These are phyloP conservation scores for Anableps anableps DNA, from an alignment of 2,797 vertebrate species.

Conservation along the genomic window DNA sequence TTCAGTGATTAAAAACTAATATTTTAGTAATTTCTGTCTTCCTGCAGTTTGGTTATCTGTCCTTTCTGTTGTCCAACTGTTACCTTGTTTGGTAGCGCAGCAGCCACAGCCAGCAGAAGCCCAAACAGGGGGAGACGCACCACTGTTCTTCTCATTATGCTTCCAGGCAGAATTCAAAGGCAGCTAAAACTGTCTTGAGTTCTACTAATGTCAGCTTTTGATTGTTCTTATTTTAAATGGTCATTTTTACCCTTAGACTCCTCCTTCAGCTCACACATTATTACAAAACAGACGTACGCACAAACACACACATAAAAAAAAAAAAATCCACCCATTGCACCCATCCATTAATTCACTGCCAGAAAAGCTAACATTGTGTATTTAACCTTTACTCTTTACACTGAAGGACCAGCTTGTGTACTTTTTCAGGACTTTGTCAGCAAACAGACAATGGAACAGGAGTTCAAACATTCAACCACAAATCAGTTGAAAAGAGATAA, in stretches of 20 bases:
- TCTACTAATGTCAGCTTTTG: neutral
- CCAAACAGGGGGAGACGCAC: constrained; percentile 51
- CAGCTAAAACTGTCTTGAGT: neutral
- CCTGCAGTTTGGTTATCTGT: too few species aligned
- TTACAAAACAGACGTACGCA: neutral
- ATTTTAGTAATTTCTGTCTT: neutral
- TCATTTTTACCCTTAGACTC: neutral
- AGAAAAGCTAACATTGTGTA: neutral
- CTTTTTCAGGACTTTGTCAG: neutral
- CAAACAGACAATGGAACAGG: neutral
- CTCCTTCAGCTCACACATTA: neutral
- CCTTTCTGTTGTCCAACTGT: neutral
- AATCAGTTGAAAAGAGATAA: neutral
- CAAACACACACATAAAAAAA: too few species aligned
- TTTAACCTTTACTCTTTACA: constrained; percentile 2
- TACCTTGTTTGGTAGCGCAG: constrained; percentile 13
- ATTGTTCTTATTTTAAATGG: neutral
- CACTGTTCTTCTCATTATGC: constrained; percentile 60
- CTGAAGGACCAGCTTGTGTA: neutral
- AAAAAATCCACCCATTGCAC: neutral
- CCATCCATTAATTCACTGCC: neutral
- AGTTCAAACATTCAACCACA: neutral
- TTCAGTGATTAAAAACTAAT: neutral
- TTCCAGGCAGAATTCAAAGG: neutral
- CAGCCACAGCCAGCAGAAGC: constrained; percentile 63